Percentiles rank a stretch among this genome's conserved stretches.
Evolutionary conservation across 2,888 invertebrate genomes (phyloP).

Genomic region (Zaprionus lineosus): DNA sequence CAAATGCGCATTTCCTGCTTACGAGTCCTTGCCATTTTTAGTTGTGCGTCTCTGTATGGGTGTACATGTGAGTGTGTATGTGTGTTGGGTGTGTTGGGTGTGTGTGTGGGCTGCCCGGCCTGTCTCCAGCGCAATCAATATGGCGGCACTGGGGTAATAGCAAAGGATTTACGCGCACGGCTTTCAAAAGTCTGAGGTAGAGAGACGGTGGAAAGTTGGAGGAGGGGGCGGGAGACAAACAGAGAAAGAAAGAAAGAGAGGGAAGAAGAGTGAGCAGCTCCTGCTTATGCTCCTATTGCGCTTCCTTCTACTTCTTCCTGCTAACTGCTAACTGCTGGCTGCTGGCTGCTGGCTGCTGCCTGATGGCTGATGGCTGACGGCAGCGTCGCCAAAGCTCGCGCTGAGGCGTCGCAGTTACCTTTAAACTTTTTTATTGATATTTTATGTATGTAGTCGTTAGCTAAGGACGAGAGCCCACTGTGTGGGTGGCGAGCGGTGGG

Average conservation of each 20-base stretch:
- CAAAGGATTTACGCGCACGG: constrained; percentile 74
- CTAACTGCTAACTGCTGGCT: neutral
- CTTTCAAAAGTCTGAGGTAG: too few species aligned
- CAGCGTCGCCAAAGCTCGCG: constrained; percentile 39
- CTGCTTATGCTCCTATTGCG: constrained; percentile 1
- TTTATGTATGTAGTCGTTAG: constrained; percentile 64
- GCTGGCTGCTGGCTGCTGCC: too few species aligned
- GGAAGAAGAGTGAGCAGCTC: neutral
- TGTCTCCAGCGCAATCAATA: constrained; percentile 75
- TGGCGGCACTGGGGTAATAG: constrained; percentile 73
- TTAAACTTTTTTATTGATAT: constrained; percentile 76
- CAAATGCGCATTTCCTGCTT: constrained; percentile 77
- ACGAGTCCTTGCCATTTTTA: constrained; percentile 41
- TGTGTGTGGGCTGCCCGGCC: constrained; percentile 47
- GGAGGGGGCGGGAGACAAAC: too few species aligned
- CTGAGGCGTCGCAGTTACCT: constrained; percentile 67
- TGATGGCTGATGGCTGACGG: too few species aligned
- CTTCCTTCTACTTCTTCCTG: neutral
- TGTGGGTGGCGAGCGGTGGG: neutral
- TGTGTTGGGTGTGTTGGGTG: constrained; percentile 18
- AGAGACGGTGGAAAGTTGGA: too few species aligned
- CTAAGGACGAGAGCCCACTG: too few species aligned
- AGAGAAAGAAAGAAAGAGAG: constrained; percentile 4
- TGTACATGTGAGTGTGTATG: constrained; percentile 4
- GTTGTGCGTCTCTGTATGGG: constrained; percentile 2